Conservation (phyloP, 2,797 vertebrate genomes). For the Xenentodon cancila region DNA sequence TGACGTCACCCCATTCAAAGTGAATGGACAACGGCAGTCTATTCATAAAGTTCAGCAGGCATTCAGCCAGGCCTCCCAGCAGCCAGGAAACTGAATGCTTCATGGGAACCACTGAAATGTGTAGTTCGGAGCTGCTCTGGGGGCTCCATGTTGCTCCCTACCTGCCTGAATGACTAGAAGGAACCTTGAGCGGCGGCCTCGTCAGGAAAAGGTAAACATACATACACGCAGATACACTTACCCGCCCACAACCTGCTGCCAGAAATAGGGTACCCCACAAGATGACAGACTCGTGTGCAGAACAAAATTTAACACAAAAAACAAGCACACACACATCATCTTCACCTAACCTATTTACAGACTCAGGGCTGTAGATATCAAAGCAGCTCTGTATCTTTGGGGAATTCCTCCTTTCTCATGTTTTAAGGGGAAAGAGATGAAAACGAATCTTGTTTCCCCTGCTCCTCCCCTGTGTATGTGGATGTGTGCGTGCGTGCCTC, state of each 20-base stretch:
- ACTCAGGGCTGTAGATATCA: constrained; percentile 70
- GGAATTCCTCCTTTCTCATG: constrained; percentile 74
- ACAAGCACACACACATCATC: constrained; percentile 20
- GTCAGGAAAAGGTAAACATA: constrained; percentile 58
- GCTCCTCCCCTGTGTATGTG: constrained; percentile 47
- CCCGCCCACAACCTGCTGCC: constrained; percentile 37
- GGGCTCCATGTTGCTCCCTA: constrained; percentile 35
- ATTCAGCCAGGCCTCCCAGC: constrained; percentile 40
- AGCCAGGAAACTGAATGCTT: constrained; percentile 36
- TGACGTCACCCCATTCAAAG: too few species aligned
- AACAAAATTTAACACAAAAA: constrained; percentile 45
- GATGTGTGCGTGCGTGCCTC: constrained; percentile 27
- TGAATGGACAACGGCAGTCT: too few species aligned
- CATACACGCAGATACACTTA: constrained; percentile 9
- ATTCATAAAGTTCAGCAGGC: constrained; percentile 40
- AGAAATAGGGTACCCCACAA: constrained; percentile 50
- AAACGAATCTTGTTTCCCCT: constrained; percentile 63
- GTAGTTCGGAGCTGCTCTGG: constrained; percentile 15
- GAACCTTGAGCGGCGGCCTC: constrained; percentile 43
- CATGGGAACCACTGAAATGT: constrained; percentile 33
- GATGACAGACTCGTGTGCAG: constrained; percentile 33
- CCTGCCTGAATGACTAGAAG: constrained; percentile 39
- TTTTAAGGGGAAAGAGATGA: constrained; percentile 75
- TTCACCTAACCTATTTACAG: constrained; percentile 76
- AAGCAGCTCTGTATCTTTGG: constrained; percentile 63